Conservation (phyloP, 37 sponge, comb jelly and placozoan genomes). For the Axinella damicornis region DNA sequence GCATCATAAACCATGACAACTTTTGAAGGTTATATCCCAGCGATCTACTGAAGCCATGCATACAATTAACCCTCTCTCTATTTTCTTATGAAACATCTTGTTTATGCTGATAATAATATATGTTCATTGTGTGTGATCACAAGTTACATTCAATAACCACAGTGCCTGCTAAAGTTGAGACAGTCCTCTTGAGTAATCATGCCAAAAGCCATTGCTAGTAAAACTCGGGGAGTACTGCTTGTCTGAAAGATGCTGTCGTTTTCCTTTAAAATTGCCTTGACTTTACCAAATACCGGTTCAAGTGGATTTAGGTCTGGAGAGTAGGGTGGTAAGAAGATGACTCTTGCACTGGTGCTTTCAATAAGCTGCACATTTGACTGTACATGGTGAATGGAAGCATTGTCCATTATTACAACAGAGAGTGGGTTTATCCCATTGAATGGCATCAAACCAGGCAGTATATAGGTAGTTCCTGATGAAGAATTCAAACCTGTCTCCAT, state of each 20-base stretch:
- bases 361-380: constrained; percentile 30
- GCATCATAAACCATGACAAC: no score
- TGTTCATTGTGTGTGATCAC: no score
- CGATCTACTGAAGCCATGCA: no score
- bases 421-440: constrained; percentile 12
- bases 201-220: constrained; percentile 39
- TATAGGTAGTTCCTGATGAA: background rate
- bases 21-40: no score
- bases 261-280: constrained; percentile 35
- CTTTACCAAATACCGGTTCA: constrained; percentile 8
- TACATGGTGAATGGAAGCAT: constrained; percentile 44
- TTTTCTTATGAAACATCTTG: no score
- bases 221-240: constrained; percentile 27
- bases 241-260: constrained; percentile 32
- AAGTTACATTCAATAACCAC: no score
- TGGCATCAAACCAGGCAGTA: constrained; percentile 6
- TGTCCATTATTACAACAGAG: constrained; percentile 27
- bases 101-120: no score
- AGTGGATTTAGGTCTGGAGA: constrained; percentile 42
- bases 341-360: no score
- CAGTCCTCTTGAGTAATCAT: constrained; percentile 36
- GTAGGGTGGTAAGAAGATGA: constrained; percentile 38
- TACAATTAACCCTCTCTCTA: no score
- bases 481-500: constrained; percentile 10
- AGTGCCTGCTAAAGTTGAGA: background rate